Evolutionary conservation across 2,113 vertebrate species (phyloP).

Genomic region (Equus quagga): DNA sequence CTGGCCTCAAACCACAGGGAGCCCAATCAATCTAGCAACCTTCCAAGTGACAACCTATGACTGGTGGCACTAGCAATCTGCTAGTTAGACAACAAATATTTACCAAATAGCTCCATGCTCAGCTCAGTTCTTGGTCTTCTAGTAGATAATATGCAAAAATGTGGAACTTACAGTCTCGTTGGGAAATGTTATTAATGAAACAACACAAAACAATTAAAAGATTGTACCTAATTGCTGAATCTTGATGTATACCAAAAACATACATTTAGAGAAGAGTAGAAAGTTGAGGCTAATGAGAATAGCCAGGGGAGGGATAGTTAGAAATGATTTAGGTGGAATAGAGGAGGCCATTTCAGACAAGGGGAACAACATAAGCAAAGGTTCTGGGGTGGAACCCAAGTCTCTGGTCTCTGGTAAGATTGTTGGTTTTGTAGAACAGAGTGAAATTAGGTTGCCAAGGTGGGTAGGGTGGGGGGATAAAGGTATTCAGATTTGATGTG

Average conservation of each 20-base stretch:
- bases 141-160: neutral
- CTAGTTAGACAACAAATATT: slow-evolving; percentile 6
- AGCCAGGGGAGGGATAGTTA: neutral
- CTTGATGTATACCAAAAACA: neutral
- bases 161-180: slow-evolving; percentile 31
- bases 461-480: neutral
- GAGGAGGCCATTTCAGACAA: neutral
- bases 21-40: neutral
- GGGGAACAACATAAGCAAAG: neutral
- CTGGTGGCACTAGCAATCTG: neutral
- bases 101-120: neutral
- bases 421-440: neutral
- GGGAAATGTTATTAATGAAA: slow-evolving; percentile 37
- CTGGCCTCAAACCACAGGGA: neutral
- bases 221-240: neutral
- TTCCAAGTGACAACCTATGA: neutral
- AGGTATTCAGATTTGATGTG: neutral
- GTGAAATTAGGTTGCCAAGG: neutral
- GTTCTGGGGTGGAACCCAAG: neutral
- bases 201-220: neutral
- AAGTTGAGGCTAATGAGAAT: neutral
- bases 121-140: slow-evolving; percentile 28
- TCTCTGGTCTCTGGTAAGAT: neutral
- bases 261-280: neutral
- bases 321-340: neutral